Evolutionary conservation across 2,113 vertebrate genomes (phyloP).

Genomic region (Saguinus midas): DNA sequence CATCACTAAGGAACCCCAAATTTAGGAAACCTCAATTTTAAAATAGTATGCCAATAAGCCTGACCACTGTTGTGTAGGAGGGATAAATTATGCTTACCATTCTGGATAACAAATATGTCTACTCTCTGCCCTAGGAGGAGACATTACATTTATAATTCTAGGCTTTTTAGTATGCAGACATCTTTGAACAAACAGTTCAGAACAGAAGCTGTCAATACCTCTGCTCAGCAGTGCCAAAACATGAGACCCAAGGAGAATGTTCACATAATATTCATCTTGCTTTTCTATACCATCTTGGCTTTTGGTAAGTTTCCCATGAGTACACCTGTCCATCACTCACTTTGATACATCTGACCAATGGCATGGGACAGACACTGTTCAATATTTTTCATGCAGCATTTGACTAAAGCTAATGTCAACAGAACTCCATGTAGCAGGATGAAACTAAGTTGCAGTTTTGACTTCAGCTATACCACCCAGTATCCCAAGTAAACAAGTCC

Average conservation of each 20-base stretch:
- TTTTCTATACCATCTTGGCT: background rate
- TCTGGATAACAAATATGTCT: background rate
- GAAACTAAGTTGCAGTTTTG: background rate
- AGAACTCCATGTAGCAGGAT: background rate
- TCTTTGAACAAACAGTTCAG: background rate
- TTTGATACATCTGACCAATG: background rate
- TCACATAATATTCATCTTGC: background rate
- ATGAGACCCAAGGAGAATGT: background rate
- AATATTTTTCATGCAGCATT: background rate
- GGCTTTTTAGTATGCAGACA: background rate
- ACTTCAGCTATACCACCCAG: background rate
- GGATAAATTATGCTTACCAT: background rate
- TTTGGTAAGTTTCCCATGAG: background rate
- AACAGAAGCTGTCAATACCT: background rate
- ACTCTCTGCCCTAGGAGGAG: background rate
- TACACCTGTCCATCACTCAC: background rate
- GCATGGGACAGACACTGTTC: background rate
- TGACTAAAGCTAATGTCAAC: background rate
- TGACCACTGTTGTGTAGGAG: background rate
- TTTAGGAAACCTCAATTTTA: background rate
- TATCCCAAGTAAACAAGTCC: background rate
- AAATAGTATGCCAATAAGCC: background rate
- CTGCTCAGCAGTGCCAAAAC: background rate
- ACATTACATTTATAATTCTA: background rate
- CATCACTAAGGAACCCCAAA: background rate